Percentiles rank a stretch among this genome's conserved stretches.
phyloP scores from a whole-genome alignment of 2,113 vertebrate genomes.

The Ochotona princeps region DNA sequence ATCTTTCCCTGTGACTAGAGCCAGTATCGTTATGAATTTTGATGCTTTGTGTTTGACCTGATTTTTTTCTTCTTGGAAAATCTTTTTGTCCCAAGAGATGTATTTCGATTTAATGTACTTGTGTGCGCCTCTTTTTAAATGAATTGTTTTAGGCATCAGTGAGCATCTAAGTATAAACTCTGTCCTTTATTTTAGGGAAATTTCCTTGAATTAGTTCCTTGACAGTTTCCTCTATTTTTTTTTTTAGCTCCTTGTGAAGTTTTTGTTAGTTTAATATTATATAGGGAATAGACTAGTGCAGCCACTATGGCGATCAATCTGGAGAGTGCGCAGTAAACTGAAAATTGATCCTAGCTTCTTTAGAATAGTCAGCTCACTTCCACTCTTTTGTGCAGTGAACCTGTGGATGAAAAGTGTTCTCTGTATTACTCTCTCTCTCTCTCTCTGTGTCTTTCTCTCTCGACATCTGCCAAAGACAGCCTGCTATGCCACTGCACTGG shows the following conservation, averaged over 20 bases:
- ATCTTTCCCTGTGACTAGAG: background rate
- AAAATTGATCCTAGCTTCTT: too few species aligned
- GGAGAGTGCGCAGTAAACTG: too few species aligned
- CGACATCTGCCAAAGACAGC: too few species aligned
- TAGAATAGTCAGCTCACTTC: too few species aligned
- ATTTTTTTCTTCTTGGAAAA: background rate
- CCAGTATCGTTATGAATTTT: background rate
- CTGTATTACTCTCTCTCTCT: too few species aligned
- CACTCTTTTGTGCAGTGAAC: too few species aligned
- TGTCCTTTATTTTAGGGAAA: background rate
- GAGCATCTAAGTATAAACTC: background rate
- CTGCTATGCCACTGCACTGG: too few species aligned
- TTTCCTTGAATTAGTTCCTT: constrained; percentile 34
- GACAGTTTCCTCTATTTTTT: background rate
- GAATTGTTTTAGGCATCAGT: background rate
- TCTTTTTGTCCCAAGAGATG: background rate
- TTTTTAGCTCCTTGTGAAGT: background rate
- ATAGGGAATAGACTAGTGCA: background rate
- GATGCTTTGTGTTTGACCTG: background rate
- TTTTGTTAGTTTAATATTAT: background rate
- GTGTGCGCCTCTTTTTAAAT: background rate
- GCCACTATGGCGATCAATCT: too few species aligned
- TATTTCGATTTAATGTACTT: background rate
- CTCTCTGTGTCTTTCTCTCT: too few species aligned
- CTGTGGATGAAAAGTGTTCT: too few species aligned